Base-by-base conservation (phyloP, 2,888 invertebrate species). In the Tinea trinotella region DNA sequence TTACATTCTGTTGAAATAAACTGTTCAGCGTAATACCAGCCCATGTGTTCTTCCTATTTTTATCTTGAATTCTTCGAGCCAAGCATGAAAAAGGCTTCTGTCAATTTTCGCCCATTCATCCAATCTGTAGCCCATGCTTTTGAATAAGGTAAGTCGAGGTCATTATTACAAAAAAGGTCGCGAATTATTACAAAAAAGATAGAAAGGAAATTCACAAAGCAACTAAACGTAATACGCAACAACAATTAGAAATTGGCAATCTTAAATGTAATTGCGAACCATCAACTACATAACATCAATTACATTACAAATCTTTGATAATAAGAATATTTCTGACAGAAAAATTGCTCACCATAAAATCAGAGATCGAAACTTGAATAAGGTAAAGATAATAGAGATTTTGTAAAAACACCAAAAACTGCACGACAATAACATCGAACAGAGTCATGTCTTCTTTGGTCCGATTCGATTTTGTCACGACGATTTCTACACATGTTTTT, bases 301-400 rank as follows among this genome's bases (percentile, higher is more conserved):
- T 22, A 7, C 4, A 22, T 22, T 22, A 5, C 7, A 7, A 30
- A n/a, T 30, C n/a, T 7, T 30, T 30, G n/a, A 30, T 4, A 2
- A 30, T 30, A n/a, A n/a, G n/a, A 22, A 5, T 30, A 13, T 15
- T 34, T 17, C 34, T 22, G 52, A 52, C 55, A 55, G 9, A 44
- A 55, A 55, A 55, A 55, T 55, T 30, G 52, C 17, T n/a, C 12
- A 18, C 52, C 40, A 55, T 40, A 55, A 44, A 44, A 20, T 30
- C 22, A 4, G 10, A 52, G 54, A 54, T 52, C 54, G 54, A 49
- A 46, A 15, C 53, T 10, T 53, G 56, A 56, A 56, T 53, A 53
- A 46, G 17, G 18, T 12, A 53, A 30, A 53, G 56, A 56, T 56
- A 56, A 56, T 56, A 36, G 53, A 36, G 22, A 53, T 56, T 56